Evolutionary conservation across 1,140 invertebrate genomes (phyloP).

Genomic region (Paraescarpia echinospica): DNA sequence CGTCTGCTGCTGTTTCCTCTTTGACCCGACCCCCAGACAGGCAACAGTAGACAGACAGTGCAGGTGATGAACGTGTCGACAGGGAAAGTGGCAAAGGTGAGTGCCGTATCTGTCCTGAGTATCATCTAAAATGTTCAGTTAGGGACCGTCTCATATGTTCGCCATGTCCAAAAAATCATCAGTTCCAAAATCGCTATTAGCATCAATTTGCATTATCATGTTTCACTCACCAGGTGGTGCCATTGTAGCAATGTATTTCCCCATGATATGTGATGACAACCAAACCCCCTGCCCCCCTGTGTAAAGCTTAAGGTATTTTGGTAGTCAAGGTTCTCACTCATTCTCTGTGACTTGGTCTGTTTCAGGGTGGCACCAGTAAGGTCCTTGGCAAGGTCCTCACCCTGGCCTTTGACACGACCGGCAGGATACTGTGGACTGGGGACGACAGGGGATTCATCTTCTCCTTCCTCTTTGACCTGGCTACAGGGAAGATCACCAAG

Average conservation of each 20-base stretch:
- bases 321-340: neutral
- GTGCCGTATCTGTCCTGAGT: neutral
- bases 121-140: no score
- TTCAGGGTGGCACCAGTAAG: conserved; percentile 71
- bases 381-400: conserved; percentile 75
- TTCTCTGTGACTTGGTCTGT: neutral
- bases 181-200: no score
- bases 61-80: conserved; percentile 84
- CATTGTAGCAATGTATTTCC: no score
- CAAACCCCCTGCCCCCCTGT: no score
- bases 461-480: conserved; percentile 72
- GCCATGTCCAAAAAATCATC: no score
- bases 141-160: no score
- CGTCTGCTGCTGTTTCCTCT: neutral
- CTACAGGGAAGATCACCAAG: conserved; percentile 71
- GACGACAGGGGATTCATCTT: conserved; percentile 77
- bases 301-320: neutral
- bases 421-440: conserved; percentile 79
- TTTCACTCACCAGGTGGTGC: no score
- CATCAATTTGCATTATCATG: no score
- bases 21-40: conserved; percentile 62
- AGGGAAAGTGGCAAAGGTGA: conserved; percentile 70
- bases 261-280: no score
- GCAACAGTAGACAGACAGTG: conserved; percentile 75
- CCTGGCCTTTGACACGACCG: conserved; percentile 77